Evolutionary conservation across 1,140 invertebrate genomes (phyloP), one percentile per base, ranked within the genome.

Genomic region (Phymastichus coffea): DNA sequence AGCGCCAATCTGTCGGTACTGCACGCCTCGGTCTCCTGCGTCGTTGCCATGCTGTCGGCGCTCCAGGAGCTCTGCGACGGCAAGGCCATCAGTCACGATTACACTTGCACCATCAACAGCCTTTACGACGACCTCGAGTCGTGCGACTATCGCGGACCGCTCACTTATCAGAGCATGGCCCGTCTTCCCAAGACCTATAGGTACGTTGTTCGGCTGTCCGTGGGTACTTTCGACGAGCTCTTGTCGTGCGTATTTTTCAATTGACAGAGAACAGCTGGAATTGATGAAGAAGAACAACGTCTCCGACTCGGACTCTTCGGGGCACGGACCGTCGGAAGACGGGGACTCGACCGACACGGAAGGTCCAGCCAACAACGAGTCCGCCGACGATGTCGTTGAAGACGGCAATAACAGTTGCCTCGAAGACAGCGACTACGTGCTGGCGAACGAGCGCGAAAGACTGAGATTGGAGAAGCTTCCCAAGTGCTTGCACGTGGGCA

Each of bases 131-230:
- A 85, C 52, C 72, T 94, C 4, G 85, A 90, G 66, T 87, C 91
- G 66, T 88, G 89, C 22, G 91, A 94, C 77, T 94, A 94, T 70
- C 87, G 85, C 33, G 91, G 91, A 6, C 90, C 91, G 2, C 69
- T 93, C 12, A 93, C 91, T 26, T 93, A 93, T 71, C 88, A 92
- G 67, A 90, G 87, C n/a, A 85, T 92, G 77, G 87, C 88, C 1
- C 82, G 90, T 64, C 75, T 92, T 57, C 90, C 90, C 20, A 91
- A 89, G 66, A 87, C 88, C 4, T 92, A 92, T 65, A 82, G 87
- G 83, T 87, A 63, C 60, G 8, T 20, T n/a, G 23, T 12, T 38
- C 30, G 26, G 20, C 15, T n/a, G 10, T 40, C 15, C 15, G 10
- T n/a, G 7, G 37, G 15, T 6, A 12, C 6, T 6, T 8, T 15